Evolutionary conservation across 2,797 vertebrate genomes (phyloP).

Genomic region (Acrocephalus scirpaceus): DNA sequence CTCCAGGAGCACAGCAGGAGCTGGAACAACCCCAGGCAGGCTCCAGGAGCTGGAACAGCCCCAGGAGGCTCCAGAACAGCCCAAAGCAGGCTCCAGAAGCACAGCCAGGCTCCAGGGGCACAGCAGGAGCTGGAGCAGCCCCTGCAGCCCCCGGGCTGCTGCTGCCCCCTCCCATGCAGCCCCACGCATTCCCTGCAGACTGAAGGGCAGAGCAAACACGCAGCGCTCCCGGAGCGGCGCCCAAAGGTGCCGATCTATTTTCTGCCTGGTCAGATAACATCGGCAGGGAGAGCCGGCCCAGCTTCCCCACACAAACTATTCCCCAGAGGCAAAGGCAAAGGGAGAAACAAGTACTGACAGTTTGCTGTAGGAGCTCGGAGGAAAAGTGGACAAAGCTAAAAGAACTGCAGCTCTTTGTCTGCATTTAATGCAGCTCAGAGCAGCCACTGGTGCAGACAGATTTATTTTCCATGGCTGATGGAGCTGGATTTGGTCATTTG

Average conservation of each 20-base stretch:
- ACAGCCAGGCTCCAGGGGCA: neutral
- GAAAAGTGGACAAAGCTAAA: conserved; percentile 57
- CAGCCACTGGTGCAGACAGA: conserved; percentile 14
- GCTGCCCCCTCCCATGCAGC: neutral
- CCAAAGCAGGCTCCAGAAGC: too few species aligned
- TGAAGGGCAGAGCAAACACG: neutral
- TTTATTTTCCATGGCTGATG: neutral
- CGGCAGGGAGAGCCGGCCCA: neutral
- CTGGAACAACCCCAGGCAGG: neutral
- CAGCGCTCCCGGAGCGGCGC: neutral
- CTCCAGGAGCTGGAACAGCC: neutral
- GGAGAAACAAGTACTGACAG: conserved; percentile 53
- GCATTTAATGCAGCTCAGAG: conserved; percentile 28
- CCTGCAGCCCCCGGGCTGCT: neutral
- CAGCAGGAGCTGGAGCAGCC: neutral
- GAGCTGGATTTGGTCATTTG: neutral
- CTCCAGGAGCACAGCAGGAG: too few species aligned
- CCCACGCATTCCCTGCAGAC: neutral
- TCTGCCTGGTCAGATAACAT: conserved; percentile 43
- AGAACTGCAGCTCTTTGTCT: conserved; percentile 44
- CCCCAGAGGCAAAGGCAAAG: conserved; percentile 58
- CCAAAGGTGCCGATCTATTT: conserved; percentile 40
- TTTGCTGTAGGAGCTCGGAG: conserved; percentile 44
- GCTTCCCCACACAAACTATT: conserved; percentile 48
- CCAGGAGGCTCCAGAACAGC: neutral